These are phyloP conservation scores for Graphium colonna DNA, from an alignment of 2,888 invertebrate genomes.

Conservation along the genomic window DNA sequence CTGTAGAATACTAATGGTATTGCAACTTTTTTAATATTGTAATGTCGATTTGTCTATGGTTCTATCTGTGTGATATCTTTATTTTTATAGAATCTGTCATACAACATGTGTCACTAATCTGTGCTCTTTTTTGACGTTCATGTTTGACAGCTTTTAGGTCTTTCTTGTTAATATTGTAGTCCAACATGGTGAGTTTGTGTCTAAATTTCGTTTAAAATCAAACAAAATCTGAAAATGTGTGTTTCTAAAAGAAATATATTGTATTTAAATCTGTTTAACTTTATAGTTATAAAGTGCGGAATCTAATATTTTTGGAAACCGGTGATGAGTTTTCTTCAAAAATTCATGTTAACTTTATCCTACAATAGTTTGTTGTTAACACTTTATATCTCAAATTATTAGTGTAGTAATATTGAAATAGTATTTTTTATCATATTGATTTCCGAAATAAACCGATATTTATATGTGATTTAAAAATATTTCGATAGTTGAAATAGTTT, in stretches of 20 bases:
- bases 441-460: too few relatives aligned
- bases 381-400: not conserved
- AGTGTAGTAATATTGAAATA: not conserved
- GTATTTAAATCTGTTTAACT: not conserved
- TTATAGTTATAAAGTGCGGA: not conserved
- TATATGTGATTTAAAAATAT: too few relatives aligned
- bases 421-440: not conserved
- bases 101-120: not conserved
- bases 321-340: not conserved
- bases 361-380: constrained; percentile 6
- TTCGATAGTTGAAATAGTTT: too few relatives aligned
- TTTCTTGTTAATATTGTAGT: constrained; percentile 59
- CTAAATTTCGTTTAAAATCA: constrained; percentile 43
- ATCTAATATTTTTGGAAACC: constrained; percentile 12
- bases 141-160: constrained; percentile 37
- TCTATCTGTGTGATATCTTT: too few relatives aligned
- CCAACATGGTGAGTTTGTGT: constrained; percentile 70
- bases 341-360: constrained; percentile 6
- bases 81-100: not conserved
- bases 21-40: too few relatives aligned
- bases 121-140: constrained; percentile 9
- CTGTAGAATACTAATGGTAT: too few relatives aligned
- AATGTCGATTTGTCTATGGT: too few relatives aligned
- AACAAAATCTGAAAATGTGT: constrained; percentile 41
- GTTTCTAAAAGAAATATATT: not conserved